Percentiles rank a stretch among this genome's conserved stretches.
Evolutionary conservation across 2,113 vertebrate species (phyloP).

Genomic region (Neodon shergylaensis): DNA sequence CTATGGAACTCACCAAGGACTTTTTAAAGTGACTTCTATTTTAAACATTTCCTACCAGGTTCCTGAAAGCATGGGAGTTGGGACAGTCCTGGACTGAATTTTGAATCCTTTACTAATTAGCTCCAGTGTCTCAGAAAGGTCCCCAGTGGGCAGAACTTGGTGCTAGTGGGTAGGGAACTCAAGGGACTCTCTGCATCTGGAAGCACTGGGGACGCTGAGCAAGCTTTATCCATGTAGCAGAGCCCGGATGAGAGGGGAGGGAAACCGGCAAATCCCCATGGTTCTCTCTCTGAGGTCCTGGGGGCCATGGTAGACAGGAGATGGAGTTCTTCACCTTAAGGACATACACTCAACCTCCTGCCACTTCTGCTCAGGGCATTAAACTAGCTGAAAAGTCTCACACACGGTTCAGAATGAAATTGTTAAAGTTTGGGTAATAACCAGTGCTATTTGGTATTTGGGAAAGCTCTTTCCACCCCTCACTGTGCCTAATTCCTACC

Average conservation of each 20-base stretch:
- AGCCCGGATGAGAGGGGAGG: not conserved
- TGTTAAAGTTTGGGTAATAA: not conserved
- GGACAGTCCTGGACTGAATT: not conserved
- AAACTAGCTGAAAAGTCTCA: not conserved
- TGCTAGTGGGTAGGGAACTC: not conserved
- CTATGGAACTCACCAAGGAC: not conserved
- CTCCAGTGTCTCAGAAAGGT: not conserved
- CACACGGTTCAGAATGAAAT: not conserved
- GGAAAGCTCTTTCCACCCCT: not conserved
- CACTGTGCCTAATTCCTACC: not conserved
- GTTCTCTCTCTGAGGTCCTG: not conserved
- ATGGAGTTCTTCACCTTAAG: not conserved
- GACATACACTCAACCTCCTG: not conserved
- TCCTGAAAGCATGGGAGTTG: not conserved
- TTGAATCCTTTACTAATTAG: not conserved
- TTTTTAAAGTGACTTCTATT: not conserved
- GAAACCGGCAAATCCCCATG: not conserved
- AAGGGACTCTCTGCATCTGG: not conserved
- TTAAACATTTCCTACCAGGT: not conserved
- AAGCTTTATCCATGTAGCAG: not conserved
- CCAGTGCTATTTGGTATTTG: not conserved
- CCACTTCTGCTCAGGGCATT: too few species aligned
- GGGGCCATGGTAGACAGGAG: rapidly evolving
- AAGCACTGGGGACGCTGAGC: not conserved
- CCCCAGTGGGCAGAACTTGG: not conserved